These are phyloP conservation scores for Passerina amoena DNA, from an alignment of 2,113 vertebrate genomes.

Conservation along the genomic window DNA sequence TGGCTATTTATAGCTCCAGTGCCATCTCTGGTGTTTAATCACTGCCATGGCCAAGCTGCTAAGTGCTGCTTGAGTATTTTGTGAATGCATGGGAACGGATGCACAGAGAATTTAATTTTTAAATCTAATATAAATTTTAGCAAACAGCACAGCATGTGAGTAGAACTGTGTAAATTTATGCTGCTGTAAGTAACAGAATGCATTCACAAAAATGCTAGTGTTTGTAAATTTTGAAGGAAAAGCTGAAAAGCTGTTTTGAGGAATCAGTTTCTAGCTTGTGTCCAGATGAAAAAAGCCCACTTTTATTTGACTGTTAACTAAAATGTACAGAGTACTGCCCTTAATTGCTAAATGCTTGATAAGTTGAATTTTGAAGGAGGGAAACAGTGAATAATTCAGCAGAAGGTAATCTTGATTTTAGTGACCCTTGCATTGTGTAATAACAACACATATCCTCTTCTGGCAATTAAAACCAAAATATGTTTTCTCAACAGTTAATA, in stretches of 20 bases:
- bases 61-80: neutral
- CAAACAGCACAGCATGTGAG: neutral
- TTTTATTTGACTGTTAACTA: neutral
- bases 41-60: neutral
- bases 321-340: neutral
- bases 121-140: neutral
- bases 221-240: neutral
- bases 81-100: accelerated
- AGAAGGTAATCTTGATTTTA: neutral
- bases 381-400: neutral
- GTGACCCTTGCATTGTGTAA: neutral
- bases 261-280: neutral
- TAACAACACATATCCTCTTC: neutral
- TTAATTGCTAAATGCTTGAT: neutral
- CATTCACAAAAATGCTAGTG: neutral
- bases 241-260: neutral
- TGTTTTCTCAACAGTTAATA: neutral
- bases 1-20: neutral
- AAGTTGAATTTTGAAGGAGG: neutral
- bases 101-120: neutral
- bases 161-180: neutral
- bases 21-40: neutral
- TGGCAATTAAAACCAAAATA: neutral
- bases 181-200: neutral
- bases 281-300: neutral